These are phyloP conservation scores for Silurus aristotelis DNA, from an alignment of 2,797 vertebrate species.

Conservation along the genomic window DNA sequence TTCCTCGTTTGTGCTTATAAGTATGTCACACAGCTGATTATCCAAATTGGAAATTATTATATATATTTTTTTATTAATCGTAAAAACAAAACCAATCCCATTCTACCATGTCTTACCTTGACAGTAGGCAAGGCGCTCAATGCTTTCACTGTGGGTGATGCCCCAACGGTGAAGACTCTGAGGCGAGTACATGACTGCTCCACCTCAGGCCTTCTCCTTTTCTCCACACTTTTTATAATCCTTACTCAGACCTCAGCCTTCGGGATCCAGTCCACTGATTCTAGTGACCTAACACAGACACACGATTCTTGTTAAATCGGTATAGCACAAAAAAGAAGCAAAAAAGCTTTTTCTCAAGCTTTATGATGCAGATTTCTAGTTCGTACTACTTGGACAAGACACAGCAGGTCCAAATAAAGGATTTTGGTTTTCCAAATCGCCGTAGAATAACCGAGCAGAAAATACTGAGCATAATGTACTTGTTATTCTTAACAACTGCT, in stretches of 20 bases:
- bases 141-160: conserved; percentile 80
- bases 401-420: background rate
- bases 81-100: background rate
- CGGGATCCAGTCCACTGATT: conserved; percentile 14
- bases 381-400: background rate
- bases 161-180: conserved; percentile 83
- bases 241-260: conserved; percentile 17
- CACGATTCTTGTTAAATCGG: background rate
- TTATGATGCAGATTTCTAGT: background rate
- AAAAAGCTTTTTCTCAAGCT: background rate
- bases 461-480: background rate
- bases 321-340: background rate
- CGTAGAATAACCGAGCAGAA: background rate
- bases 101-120: conserved; percentile 67
- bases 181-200: conserved; percentile 75
- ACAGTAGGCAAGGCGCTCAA: conserved; percentile 78
- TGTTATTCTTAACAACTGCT: background rate
- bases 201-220: background rate
- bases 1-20: background rate
- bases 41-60: too few species aligned
- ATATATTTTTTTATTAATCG: background rate
- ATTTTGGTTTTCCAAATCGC: background rate
- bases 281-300: conserved; percentile 23
- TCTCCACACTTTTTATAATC: background rate
- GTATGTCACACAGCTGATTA: background rate